A percentile compares a stretch with the other conserved stretches of the same genome.
Conservation (phyloP, 64 coral and sea anemone genomes). For the Montipora cactus region DNA sequence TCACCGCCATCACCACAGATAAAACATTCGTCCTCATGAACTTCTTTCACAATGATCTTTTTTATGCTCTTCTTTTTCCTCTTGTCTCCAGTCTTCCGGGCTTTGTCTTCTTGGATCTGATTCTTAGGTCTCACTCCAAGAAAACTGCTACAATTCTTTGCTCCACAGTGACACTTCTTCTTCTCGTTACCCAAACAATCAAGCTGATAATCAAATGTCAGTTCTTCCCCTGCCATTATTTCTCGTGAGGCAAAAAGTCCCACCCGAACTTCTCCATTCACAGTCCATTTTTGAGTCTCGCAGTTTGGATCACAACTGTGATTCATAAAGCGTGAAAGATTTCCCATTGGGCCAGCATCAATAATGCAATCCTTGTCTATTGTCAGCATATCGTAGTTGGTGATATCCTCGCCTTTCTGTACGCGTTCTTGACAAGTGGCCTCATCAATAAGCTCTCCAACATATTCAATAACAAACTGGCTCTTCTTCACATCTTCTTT, state of each 20-base stretch:
- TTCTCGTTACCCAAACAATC: conserved; percentile 99
- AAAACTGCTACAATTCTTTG: conserved; percentile 96
- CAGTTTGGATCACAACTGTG: conserved; percentile 99
- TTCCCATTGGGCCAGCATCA: conserved; percentile 98
- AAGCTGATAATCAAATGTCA: conserved; percentile 94
- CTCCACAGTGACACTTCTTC: conserved; percentile 96
- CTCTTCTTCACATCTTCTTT: conserved; percentile 94
- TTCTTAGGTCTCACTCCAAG: conserved; percentile 96
- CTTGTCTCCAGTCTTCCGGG: conserved; percentile 76
- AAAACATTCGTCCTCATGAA: conserved; percentile 97
- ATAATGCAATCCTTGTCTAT: conserved; percentile 99
- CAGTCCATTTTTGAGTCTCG: conserved; percentile 99
- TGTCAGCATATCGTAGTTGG: conserved; percentile 98
- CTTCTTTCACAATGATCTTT: conserved; percentile 85
- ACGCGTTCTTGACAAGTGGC: conserved; percentile 92
- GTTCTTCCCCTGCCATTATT: conserved; percentile 82
- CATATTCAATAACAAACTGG: conserved; percentile 96
- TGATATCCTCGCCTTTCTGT: conserved; percentile 92
- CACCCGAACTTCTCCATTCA: conserved; percentile 94
- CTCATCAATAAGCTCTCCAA: conserved; percentile 96
- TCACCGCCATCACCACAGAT: conserved; percentile 98
- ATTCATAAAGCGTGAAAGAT: conserved; percentile 96
- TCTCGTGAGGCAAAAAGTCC: conserved; percentile 92
- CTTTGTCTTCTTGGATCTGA: conserved; percentile 90
- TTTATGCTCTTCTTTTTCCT: conserved; percentile 86